Evolutionary conservation across 53 echinoderm and acorn worm species (phyloP), one percentile per base, ranked within the genome.

Genomic region (Astropecten irregularis): DNA sequence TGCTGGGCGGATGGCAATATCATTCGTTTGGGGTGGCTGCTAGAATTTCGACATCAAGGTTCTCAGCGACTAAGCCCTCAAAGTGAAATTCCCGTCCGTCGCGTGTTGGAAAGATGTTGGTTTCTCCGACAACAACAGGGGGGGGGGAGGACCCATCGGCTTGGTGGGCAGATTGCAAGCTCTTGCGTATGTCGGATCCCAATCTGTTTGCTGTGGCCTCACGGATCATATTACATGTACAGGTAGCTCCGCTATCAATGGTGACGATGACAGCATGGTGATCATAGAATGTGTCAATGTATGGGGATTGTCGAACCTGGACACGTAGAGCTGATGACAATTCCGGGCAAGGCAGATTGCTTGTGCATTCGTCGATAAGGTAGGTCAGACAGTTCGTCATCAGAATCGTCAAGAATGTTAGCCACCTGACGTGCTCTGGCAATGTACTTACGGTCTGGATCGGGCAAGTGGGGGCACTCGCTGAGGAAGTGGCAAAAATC

Each of bases 231-330:
- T 91, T 84, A 9, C 89, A 88, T 23, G n/a, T n/a, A n/a, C n/a
- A n/a, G n/a, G 91, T 87, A 21, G 90, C 90, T 23, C 86, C 77
- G 16, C 83, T 83, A 71, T 86, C 81, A 11, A 85, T 76, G 54
- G 90, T 79, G 8, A 90, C n/a, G 13, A 81, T 84, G 7, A 68
- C 74, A 6, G 85, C n/a, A 11, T 66, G 42, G n/a, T n/a, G n/a
- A n/a, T n/a, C n/a, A n/a, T n/a, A n/a, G n/a, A n/a, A n/a, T n/a
- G n/a, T n/a, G n/a, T n/a, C n/a, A n/a, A n/a, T n/a, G n/a, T n/a
- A n/a, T n/a, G n/a, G n/a, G n/a, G n/a, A n/a, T 87, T 81, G 27
- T 81, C 19, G 3, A 60, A 68, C 9, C 81, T 21, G 19, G 69
- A 69, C 2, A 21, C 39, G 44, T 9, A 69, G 44, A 1, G 5